phyloP scores from a whole-genome alignment of 2,797 vertebrate genomes.

The Sebastes diaconus region DNA sequence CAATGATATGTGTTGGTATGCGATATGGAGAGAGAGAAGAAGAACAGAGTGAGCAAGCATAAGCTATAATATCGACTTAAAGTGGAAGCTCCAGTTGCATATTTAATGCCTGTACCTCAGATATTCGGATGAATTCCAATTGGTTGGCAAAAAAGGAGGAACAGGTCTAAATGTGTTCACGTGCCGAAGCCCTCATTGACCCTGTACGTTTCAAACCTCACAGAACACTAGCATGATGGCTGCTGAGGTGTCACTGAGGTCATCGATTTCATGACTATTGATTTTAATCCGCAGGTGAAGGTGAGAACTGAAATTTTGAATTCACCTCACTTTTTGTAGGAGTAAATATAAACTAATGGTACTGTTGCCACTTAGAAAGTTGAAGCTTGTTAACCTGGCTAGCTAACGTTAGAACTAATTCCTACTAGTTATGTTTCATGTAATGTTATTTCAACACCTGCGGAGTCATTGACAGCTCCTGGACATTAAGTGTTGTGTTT shows the following conservation, averaged over 20 bases:
- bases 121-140: constrained; percentile 16
- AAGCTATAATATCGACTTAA: constrained; percentile 18
- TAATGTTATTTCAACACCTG: no score
- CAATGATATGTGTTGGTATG: constrained; percentile 23
- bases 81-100: constrained; percentile 10
- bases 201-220: background rate
- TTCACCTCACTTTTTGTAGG: background rate
- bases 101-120: constrained; percentile 17
- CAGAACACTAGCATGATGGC: background rate
- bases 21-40: background rate
- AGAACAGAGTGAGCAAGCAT: background rate
- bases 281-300: constrained; percentile 15
- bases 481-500: no score
- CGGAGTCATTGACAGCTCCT: no score
- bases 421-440: no score
- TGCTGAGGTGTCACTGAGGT: background rate
- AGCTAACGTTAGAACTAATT: no score
- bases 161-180: background rate
- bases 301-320: background rate
- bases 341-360: background rate
- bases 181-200: background rate
- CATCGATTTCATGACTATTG: background rate
- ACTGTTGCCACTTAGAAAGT: no score
- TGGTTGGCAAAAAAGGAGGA: background rate
- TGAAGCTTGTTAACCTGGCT: background rate